Evolutionary conservation across 2,888 invertebrate species (phyloP), one percentile per base, ranked within the genome.

Genomic region (Heliconius erato): DNA sequence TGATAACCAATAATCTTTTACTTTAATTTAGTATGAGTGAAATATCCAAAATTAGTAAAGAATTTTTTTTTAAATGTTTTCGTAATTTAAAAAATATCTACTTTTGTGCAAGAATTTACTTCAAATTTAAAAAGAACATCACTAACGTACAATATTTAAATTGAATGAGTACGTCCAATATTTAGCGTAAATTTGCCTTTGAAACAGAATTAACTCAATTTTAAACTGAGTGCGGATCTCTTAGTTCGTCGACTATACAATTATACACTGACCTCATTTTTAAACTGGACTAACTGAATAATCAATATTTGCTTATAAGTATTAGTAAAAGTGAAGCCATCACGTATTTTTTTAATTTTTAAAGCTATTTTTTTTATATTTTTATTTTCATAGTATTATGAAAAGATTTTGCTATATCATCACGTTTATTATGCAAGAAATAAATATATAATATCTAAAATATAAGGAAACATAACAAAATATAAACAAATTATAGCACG

Each of bases 241-340:
- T 35, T 63, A 40, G 16, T 40, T 76, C 63, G 28, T 40, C 63
- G 76, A 63, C 63, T 76, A 26, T 40, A 76, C 63, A 63, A 40
- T 76, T 76, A 76, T 76, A 76, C 63, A 40, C 63, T 76, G 63
- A 63, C 76, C 76, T 32, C 76, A 63, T 76, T 76, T 76, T 76
- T 76, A 76, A 76, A 16, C 76, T 76, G 35, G n/a, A 40, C 63
- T 76, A 76, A 19, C 76, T 76, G 63, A 76, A 40, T 76, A 76
- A 76, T 76, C 63, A 63, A 76, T 76, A 76, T 76, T 76, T 63
- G 16, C 40, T 40, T 76, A 26, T 26, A 76, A 76, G 26, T 76
- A 63, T 63, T 63, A 63, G 9, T 16, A 76, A 76, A 16, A 14
- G 63, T 63, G 9, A 59, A 63, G 16, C n/a, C 35, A 63, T 35